Base-by-base conservation (phyloP, 2,888 invertebrate species). In the Ametastegia equiseti region DNA sequence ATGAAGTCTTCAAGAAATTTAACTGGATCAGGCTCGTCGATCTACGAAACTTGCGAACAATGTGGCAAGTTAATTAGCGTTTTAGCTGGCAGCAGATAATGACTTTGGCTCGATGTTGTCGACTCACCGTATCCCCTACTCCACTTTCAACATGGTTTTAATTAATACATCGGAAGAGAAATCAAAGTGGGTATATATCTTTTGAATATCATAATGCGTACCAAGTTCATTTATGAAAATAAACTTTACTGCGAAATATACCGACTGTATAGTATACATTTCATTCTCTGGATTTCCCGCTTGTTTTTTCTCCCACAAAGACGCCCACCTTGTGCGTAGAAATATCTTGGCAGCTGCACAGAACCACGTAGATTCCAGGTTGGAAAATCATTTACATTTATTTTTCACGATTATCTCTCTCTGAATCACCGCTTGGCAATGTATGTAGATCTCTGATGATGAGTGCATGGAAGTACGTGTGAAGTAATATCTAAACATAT, bases 1-100 rank as follows among this genome's bases (percentile, higher is more conserved):
- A 71, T 71, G 47, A 47, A 71, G 47, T 47, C 71, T 39, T 67
- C 39, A 4, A 4, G 39, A 67, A 36, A 1, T 19, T n/a, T 2
- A 67, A 39, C n/a, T 4, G 1, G 19, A 27, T 60, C 60, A 60
- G 60, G 36, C 54, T 54, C 15, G 19, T 33, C 54, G 75, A 75
- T 75, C 50, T 45, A n/a, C 54, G 36, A 19, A 75, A 13, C 45
- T 27, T 71, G 15, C 11, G 23, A 75, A 75, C 73, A n/a, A 19
- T 36, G 75, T 54, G 75, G 50, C 75, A 54, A 75, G 75, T 54
- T 75, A 54, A 75, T 75, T 33, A 75, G 36, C 54, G 50, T n/a
- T 36, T 54, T 3, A 75, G 36, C 75, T 19, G 36, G 36, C 33
- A 75, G 36, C 19, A 75, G 75, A 75, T 75, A 33, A 75, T 54